phyloP scores from a whole-genome alignment of 1,140 invertebrate genomes.

The Caenorhabditis inopinata region DNA sequence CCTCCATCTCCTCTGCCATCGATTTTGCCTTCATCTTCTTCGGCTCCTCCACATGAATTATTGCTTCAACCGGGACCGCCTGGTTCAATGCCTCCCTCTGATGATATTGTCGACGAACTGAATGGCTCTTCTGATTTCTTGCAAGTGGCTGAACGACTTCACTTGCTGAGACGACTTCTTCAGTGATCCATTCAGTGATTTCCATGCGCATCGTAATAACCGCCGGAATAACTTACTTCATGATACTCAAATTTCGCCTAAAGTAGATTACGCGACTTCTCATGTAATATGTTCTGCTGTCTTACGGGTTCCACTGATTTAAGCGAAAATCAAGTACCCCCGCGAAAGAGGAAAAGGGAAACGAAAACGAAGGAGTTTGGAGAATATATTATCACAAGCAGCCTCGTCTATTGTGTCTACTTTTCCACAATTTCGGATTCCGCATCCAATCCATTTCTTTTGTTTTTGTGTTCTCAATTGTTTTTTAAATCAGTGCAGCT shows the following conservation, averaged over 20 bases:
- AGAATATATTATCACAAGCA: too few species aligned
- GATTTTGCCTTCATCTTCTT: background rate
- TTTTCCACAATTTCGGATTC: background rate
- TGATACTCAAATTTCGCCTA: background rate
- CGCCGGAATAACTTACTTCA: background rate
- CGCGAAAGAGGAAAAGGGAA: too few species aligned
- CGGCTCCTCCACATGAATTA: background rate
- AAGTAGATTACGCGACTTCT: background rate
- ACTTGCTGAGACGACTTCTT: conserved; percentile 1
- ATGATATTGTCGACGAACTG: conserved; percentile 19
- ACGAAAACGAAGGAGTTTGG: too few species aligned
- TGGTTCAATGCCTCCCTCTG: conserved; percentile 5
- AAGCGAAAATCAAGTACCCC: too few species aligned
- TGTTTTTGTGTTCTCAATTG: too few species aligned
- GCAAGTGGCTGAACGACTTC: background rate
- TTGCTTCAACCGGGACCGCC: background rate
- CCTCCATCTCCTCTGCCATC: background rate
- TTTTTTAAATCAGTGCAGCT: too few species aligned
- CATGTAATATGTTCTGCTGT: too few species aligned
- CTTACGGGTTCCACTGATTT: too few species aligned
- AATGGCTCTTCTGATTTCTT: conserved; percentile 22
- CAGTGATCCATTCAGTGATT: background rate
- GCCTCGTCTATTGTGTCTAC: too few species aligned
- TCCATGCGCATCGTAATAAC: conserved; percentile 1
- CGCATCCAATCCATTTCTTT: too few species aligned